Base-by-base conservation (phyloP, 2,888 invertebrate genomes). In the Ophion obscuratus region DNA sequence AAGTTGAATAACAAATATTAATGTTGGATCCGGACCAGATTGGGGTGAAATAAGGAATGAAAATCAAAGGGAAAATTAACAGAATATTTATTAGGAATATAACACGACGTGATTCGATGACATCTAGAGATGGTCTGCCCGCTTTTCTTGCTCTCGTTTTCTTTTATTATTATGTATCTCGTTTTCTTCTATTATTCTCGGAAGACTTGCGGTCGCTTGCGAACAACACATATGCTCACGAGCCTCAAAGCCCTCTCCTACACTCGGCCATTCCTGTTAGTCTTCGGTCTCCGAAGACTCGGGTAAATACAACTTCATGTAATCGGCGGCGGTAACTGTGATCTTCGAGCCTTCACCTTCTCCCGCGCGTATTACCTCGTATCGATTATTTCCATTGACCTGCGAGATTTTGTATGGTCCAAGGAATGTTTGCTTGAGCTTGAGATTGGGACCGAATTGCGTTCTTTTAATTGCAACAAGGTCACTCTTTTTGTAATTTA, bases 391-490 rank as follows among this genome's bases (percentile, higher is more conserved):
- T 2, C 67, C 67, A 14, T 67, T 67, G 27, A 17, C 27, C 0
- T 75, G 64, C 17, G 47, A 44, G 7, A 64, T 40, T 31, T 64
- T 47, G 27, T 64, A 64, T n/a, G 75, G 75, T 17, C 75, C 64
- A 24, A 75, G 31, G 10, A 27, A 47, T 27, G 64, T 53, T 57
- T n/a, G 27, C 9, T 31, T 64, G 1, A 64, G 44, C 3, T 64
- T 75, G 44, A 75, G 47, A 6, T 47, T 47, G 20, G 75, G 64
- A 5, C 64, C 75, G 27, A 47, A 64, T 10, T 64, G 75, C 0
- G 75, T 64, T 31, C 62, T n/a, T 17, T 75, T 64, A 47, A 71
- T 71, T 5, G 70, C 70, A 17, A 75, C 64, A 17, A 64, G 20
- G n/a, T 64, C 64, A 1, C n/a, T 59, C 11, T 53, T 31, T 1